Base-by-base conservation (phyloP, 2,888 invertebrate genomes). In the Bembecia ichneumoniformis region DNA sequence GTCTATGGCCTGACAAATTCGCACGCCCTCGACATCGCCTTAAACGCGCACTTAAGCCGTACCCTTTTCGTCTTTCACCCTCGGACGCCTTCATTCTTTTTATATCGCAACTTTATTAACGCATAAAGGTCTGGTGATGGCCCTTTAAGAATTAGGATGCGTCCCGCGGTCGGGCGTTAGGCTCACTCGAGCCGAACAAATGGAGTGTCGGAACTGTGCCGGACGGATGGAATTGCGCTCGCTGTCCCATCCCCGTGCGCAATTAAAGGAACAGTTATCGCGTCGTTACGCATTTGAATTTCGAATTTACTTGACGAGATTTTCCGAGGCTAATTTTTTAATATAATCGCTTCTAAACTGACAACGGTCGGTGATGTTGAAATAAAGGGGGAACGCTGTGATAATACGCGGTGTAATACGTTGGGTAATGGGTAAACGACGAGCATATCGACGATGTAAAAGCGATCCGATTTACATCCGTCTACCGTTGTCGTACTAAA, bases 21-120 rank as follows among this genome's bases (percentile, higher is more conserved):
- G 78, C 86, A 84, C 87, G 83, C 86, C 86, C 86, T 78, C 72
- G 61, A 77, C 78, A 84, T 84, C 71, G 76, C 66, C 84, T 82
- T 86, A 84, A 87, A 86, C 81, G 86, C 77, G 73, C 77, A 84
- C 84, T 87, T 87, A 87, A 83, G 73, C 67, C 74, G 68, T 83
- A 84, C 84, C 86, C 86, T 82, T 80, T 74, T 65, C 73, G 73
- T 69, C 69, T 80, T 80, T 77, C 81, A 82, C 84, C 87, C 87
- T 86, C 74, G 83, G 84, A 82, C 84, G 84, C 82, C 76, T 82
- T 67, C 71, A 71, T 83, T 83, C 84, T 86, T 87, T 84, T 87
- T 86, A 87, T 86, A 86, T 86, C 79, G 82, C 83, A 84, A 84
- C 84, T 87, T 87, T 87, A 87, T 87, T 87, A 87, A 86, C 87